These are phyloP conservation scores for Acleris laterana DNA, from an alignment of 2,888 invertebrate genomes.

Conservation along the genomic window DNA sequence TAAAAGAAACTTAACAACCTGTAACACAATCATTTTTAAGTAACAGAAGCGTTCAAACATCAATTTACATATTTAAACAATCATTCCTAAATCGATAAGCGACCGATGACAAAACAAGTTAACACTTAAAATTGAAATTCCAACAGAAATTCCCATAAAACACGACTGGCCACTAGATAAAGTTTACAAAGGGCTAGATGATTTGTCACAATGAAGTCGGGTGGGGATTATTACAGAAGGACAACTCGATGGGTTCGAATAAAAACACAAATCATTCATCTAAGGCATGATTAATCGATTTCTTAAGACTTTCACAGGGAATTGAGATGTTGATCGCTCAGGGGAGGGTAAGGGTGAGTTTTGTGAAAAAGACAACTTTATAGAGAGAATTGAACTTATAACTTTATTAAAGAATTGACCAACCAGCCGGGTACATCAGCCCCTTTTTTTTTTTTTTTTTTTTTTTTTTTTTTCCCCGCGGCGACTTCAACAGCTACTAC, in stretches of 20 bases:
- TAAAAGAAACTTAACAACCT: too few relatives aligned
- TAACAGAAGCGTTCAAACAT: constrained; percentile 20
- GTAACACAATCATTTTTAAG: too few relatives aligned
- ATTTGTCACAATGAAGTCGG: constrained; percentile 51
- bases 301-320: constrained; percentile 46
- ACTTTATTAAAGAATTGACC: too few relatives aligned
- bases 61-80: constrained; percentile 32
- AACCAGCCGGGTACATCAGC: too few relatives aligned
- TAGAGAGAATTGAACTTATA: not conserved
- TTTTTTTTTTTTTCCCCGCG: too few relatives aligned
- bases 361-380: constrained; percentile 7
- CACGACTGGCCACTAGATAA: constrained; percentile 29
- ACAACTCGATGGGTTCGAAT: constrained; percentile 57
- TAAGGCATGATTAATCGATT: constrained; percentile 60
- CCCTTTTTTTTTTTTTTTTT: too few relatives aligned
- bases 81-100: constrained; percentile 28
- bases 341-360: not conserved
- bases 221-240: constrained; percentile 52
- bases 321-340: constrained; percentile 20
- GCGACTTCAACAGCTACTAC: too few relatives aligned
- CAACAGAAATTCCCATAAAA: constrained; percentile 60
- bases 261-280: constrained; percentile 43
- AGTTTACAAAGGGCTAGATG: constrained; percentile 38
- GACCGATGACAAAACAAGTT: constrained; percentile 28
- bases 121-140: constrained; percentile 24